Base-by-base conservation (phyloP, 2,888 invertebrate genomes). In the Philereme vetulata region DNA sequence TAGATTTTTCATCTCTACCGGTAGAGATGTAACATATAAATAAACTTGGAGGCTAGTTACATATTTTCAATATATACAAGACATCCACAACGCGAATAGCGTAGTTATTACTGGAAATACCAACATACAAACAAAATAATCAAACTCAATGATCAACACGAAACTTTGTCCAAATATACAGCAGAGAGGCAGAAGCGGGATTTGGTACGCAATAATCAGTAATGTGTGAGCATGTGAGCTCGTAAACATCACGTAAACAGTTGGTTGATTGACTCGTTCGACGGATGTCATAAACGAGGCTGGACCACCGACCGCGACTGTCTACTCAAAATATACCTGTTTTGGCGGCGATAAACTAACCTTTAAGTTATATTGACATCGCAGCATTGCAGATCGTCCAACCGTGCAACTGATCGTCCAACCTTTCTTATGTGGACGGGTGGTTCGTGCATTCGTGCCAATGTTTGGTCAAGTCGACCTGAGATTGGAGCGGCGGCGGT, bases 181-280 rank as follows among this genome's bases (percentile, higher is more conserved):
- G 56, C 49, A 51, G 36, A 51, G 36, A 21, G 21, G 21, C 21
- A 21, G 21, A 44, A 35, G 38, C 60, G 51, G 52, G 34, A 60
- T 52, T 52, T 54, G 44, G 46, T 9, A 48, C 52, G 49, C 53
- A 62, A 57, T 62, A 57, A 57, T 51, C 46, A 35, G 56, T 57
- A 67, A 70, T 68, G 60, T 70, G 65, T 69, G 68, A 73, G 66
- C 72, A 71, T 46, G 62, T 51, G 32, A 56, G 36, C 45, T 77
- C 60, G 71, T 80, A 75, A 78, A 78, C 75, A 75, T 67, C 59
- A 64, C 66, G 74, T 81, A 81, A 79, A 81, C 81, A 81, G 62
- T 59, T 58, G 65, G 59, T 75, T 68, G 71, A 79, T 80, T 75
- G 80, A 76, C 75, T 73, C 67, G 69, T 65, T 56, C 61, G 61